Evolutionary conservation across 1,140 invertebrate genomes (phyloP), one percentile per base, ranked within the genome.

Genomic region (Choristoneura fumiferana): DNA sequence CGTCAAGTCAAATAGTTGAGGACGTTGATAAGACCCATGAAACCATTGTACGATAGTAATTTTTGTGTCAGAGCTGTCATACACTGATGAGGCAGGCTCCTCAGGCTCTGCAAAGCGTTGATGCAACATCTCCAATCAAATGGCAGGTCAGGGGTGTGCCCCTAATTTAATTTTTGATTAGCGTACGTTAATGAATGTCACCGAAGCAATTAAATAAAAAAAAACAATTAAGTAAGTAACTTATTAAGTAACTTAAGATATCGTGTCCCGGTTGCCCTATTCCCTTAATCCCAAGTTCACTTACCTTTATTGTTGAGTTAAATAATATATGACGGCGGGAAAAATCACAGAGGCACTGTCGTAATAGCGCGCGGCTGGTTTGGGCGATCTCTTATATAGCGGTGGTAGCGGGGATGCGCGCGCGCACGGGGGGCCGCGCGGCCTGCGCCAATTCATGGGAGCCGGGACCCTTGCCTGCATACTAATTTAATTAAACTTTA

Each of bases 291-390:
- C 54, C 49, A 72, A 73, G 66, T 70, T 75, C 68, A 81, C 85
- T 86, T 79, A 88, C 84, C 84, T 86, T 84, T 62, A 71, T 65
- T 59, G 66, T 73, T 65, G 69, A 60, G 67, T 71, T 67, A 76
- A 84, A 76, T 73, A 76, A 73, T 37, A 76, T 74, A 71, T 67
- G 63, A 71, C 78, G 78, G 76, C 74, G 72, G 78, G 75, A 84
- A 82, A 87, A 87, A 84, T 80, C 81, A 88, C 85, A 84, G 76
- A 83, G 68, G 35, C 83, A 88, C 85, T 78, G 78, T 85, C 73
- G 83, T 86, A 88, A 88, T 88, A 88, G 81, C 85, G 80, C 83
- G 83, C 76, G 74, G 80, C 83, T 70, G 73, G 78, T 79, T 84
- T 82, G 62, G 71, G 57, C 74, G 67, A 72, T 67, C 74, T 76